These are phyloP conservation scores for Scrobipalpa atriplicella DNA, from an alignment of 2,888 invertebrate species.

Conservation along the genomic window DNA sequence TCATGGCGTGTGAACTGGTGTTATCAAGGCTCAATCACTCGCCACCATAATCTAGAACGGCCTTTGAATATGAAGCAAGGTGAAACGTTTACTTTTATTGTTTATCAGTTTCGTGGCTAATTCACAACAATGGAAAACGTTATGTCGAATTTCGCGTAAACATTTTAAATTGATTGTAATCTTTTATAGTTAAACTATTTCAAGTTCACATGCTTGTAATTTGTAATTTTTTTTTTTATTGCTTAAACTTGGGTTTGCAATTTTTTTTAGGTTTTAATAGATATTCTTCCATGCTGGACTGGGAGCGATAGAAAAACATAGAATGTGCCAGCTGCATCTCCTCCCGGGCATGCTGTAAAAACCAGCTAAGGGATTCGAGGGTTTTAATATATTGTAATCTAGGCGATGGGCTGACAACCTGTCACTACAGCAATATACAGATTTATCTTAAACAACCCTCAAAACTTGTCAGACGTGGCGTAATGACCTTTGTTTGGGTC, in stretches of 20 bases:
- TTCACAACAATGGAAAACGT: slow-evolving; percentile 9
- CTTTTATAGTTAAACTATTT: background rate
- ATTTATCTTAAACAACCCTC: no score
- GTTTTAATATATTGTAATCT: no score
- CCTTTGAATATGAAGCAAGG: slow-evolving; percentile 33
- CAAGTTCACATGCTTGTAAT: background rate
- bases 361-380: no score
- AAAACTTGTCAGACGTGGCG: no score
- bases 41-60: slow-evolving; percentile 31
- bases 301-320: no score
- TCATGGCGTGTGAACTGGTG: slow-evolving; percentile 34
- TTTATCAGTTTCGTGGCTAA: slow-evolving; percentile 21
- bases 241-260: background rate
- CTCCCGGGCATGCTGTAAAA: no score
- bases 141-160: background rate
- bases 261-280: background rate
- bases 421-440: no score
- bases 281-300: no score
- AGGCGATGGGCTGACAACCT: no score
- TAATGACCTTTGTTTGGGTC: no score
- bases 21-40: slow-evolving; percentile 31
- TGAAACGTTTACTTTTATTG: slow-evolving; percentile 23
- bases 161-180: background rate
- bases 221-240: background rate
- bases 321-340: no score